A percentile compares a stretch with the other conserved stretches of the same genome.
Conservation (phyloP, 2,797 vertebrate genomes). For the Kryptopterus vitreolus region DNA sequence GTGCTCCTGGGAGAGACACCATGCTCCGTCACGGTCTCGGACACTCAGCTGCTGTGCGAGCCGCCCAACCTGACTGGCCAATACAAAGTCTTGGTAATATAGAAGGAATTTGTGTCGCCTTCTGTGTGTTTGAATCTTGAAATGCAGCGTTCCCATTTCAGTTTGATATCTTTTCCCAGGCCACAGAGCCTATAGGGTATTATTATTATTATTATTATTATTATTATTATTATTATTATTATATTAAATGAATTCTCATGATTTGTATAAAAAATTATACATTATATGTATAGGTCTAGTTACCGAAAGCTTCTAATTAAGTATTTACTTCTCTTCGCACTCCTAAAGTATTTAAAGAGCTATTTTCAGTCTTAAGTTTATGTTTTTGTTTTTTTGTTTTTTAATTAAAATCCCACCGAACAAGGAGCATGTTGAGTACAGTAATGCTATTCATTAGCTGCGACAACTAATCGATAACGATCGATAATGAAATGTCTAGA, state of each 20-base stretch:
- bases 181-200: not conserved
- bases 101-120: not conserved
- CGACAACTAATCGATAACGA: too few species aligned
- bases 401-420: not conserved
- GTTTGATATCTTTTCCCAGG: not conserved
- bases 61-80: slow-evolving; percentile 93
- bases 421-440: not conserved
- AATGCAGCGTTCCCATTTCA: not conserved
- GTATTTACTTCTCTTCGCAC: not conserved
- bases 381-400: not conserved
- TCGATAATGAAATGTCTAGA: too few species aligned
- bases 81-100: slow-evolving; percentile 86
- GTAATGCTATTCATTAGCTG: too few species aligned
- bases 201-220: too few species aligned
- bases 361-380: not conserved
- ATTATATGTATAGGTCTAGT: too few species aligned
- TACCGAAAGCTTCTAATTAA: not conserved
- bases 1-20: slow-evolving; percentile 93
- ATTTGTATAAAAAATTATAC: too few species aligned
- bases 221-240: too few species aligned
- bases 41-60: slow-evolving; percentile 96
- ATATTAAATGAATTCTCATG: too few species aligned
- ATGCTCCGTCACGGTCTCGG: slow-evolving; percentile 91
- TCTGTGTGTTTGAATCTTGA: not conserved
- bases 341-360: not conserved